Base-by-base conservation (phyloP, 1,140 invertebrate genomes). In the Cherax quadricarinatus region DNA sequence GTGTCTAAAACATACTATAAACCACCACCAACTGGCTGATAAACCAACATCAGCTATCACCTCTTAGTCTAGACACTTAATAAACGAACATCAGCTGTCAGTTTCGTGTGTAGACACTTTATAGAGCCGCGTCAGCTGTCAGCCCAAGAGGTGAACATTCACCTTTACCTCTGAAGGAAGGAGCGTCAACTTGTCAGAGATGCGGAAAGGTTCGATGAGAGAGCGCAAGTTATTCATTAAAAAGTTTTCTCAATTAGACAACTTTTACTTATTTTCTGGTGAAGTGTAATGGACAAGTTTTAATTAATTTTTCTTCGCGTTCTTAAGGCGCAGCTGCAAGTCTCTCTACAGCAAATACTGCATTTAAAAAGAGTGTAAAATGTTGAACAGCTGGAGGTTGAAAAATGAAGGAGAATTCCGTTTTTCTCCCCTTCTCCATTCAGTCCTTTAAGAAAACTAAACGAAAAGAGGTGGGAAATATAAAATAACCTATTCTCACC, bases 241-340 rank as follows among this genome's bases (percentile, higher is more conserved):
- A 91, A 91, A 91, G 89, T 91, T 91, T 91, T 91, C 83, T 91
- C 89, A 91, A 91, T 91, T 91, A 91, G 89, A 86, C 83, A 91
- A 91, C 89, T 91, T 91, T 91, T 91, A 91, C 89, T 91, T 91
- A 91, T 91, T 91, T 91, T 91, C 89, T 85, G 89, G 82, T 91
- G 82, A 80, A 91, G 89, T 86, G 89, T 86, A 91, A 91, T 91
- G 89, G 89, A 79, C 89, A 91, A 91, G 89, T 91, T 91, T 91
- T 91, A 91, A 91, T 91, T 85, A 86, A 91, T 91, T 85, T 91
- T 91, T 91, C 89, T 91, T 86, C n/a, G 70, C 30, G 89, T 70
- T 91, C 53, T 86, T 86, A 62, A 78, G 66, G 81, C 81, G 66
- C 49, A 73, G 41, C 12, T 60, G 66, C 60, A 57, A 66, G 81